Conservation (phyloP, 2,888 invertebrate species). For the Ichneumoninae sp. region DNA sequence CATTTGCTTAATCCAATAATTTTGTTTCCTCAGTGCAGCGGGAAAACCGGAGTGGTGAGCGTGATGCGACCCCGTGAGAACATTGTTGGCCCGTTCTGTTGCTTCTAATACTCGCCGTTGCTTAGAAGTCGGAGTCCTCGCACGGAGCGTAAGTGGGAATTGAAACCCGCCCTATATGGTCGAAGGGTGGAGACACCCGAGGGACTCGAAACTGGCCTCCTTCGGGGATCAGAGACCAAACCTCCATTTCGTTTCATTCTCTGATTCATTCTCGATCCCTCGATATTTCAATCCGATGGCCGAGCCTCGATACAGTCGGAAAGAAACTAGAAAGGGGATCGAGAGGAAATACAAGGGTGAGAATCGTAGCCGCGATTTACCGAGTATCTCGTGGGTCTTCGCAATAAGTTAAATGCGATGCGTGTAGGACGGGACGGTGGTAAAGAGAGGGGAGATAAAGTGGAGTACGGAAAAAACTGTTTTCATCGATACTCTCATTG, state of each 20-base stretch:
- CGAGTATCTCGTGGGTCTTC: constrained; percentile 54
- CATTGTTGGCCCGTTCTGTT: constrained; percentile 57
- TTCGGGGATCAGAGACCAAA: constrained; percentile 61
- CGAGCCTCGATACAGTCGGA: constrained; percentile 49
- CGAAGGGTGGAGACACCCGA: constrained; percentile 33
- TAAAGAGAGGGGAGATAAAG: constrained; percentile 57
- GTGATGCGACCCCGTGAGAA: constrained; percentile 75
- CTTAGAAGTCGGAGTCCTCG: constrained; percentile 15
- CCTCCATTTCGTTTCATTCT: constrained; percentile 50
- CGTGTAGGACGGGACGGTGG: constrained; percentile 47
- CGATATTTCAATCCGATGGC: constrained; percentile 77
- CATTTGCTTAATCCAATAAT: no score
- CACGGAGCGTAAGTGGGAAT: constrained; percentile 14
- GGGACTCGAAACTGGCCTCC: constrained; percentile 56
- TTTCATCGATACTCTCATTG: constrained; percentile 35
- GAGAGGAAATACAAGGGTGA: constrained; percentile 32
- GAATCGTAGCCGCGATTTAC: constrained; percentile 47
- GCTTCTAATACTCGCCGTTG: constrained; percentile 27
- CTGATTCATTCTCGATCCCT: constrained; percentile 56
- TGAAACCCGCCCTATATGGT: constrained; percentile 16
- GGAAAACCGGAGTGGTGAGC: constrained; percentile 58
- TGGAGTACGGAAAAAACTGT: constrained; percentile 13
- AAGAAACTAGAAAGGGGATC: constrained; percentile 8
- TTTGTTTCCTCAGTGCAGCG: not conserved
- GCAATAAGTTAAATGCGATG: constrained; percentile 70